Percentiles rank a stretch among this genome's conserved stretches.
These are phyloP conservation scores for Nomia melanderi DNA, from an alignment of 1,140 invertebrate genomes.

Conservation along the genomic window DNA sequence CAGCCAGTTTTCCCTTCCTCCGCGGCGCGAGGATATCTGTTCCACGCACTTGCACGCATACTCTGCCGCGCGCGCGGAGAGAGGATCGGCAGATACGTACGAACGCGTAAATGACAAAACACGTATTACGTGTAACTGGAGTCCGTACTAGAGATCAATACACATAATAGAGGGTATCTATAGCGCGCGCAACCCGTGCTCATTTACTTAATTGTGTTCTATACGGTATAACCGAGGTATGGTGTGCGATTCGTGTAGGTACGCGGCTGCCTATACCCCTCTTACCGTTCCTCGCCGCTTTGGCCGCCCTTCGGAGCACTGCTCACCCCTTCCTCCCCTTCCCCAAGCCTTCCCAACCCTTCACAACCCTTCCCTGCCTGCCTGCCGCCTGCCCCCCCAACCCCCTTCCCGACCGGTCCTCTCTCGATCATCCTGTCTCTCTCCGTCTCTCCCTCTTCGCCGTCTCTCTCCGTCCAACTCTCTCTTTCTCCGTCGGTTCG, in stretches of 20 bases:
- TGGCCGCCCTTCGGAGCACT: constrained; percentile 18
- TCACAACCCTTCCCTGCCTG: too few relatives aligned
- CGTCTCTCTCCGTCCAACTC: neutral
- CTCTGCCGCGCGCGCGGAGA: constrained; percentile 17
- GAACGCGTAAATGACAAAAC: constrained; percentile 78
- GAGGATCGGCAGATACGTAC: constrained; percentile 62
- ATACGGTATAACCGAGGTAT: constrained; percentile 71
- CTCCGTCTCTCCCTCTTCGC: neutral
- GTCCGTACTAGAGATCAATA: constrained; percentile 80
- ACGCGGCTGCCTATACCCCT: constrained; percentile 54
- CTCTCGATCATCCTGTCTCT: too few relatives aligned
- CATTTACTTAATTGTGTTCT: constrained; percentile 82
- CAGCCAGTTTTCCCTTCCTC: constrained; percentile 20
- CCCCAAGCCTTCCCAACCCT: too few relatives aligned
- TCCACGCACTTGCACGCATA: constrained; percentile 57
- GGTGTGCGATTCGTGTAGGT: constrained; percentile 68
- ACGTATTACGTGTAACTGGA: constrained; percentile 79
- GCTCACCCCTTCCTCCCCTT: constrained; percentile 1
- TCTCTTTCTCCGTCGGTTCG: constrained; percentile 7
- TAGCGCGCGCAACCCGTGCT: constrained; percentile 79
- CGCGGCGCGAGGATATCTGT: constrained; percentile 39
- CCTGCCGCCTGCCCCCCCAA: too few relatives aligned
- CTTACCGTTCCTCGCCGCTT: constrained; percentile 39
- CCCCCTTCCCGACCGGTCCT: too few relatives aligned
- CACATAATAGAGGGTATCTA: constrained; percentile 80